phyloP scores from a whole-genome alignment of 2,113 vertebrate species.

The Bathybates hornii region DNA sequence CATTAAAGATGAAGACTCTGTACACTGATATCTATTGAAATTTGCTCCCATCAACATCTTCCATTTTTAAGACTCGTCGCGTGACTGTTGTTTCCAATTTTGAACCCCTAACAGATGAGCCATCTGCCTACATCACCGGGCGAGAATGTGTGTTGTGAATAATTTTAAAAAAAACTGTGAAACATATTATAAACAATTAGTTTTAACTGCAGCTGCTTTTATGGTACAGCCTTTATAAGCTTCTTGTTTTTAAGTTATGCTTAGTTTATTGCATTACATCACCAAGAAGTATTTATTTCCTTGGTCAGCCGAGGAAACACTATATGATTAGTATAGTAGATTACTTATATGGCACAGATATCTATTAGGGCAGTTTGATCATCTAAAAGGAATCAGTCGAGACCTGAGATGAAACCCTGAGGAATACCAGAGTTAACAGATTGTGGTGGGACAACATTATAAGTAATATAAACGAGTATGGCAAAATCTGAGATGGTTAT shows the following conservation, averaged over 20 bases:
- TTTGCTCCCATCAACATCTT: not conserved
- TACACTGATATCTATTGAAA: not conserved
- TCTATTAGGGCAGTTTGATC: not conserved
- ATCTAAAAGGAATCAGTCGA: fast-evolving
- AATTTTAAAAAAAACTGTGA: fast-evolving
- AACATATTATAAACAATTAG: not conserved
- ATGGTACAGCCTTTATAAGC: not conserved
- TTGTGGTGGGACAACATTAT: not conserved
- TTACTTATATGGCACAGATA: not conserved
- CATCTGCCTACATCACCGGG: fast-evolving
- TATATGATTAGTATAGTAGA: not conserved
- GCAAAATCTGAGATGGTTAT: not conserved
- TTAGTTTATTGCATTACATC: fast-evolving
- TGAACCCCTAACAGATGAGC: not conserved
- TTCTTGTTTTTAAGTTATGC: not conserved
- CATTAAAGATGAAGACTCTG: not conserved
- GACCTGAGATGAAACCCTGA: not conserved
- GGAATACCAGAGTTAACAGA: not conserved
- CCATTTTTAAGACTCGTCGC: not conserved
- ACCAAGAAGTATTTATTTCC: not conserved
- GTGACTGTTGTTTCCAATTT: not conserved
- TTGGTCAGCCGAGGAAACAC: not conserved
- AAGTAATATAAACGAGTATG: not conserved
- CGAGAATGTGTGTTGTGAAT: not conserved
- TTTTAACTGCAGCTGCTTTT: not conserved